Evolutionary conservation across 2,888 invertebrate genomes (phyloP), one percentile per base, ranked within the genome.

Genomic region (Yponomeuta evonymella): DNA sequence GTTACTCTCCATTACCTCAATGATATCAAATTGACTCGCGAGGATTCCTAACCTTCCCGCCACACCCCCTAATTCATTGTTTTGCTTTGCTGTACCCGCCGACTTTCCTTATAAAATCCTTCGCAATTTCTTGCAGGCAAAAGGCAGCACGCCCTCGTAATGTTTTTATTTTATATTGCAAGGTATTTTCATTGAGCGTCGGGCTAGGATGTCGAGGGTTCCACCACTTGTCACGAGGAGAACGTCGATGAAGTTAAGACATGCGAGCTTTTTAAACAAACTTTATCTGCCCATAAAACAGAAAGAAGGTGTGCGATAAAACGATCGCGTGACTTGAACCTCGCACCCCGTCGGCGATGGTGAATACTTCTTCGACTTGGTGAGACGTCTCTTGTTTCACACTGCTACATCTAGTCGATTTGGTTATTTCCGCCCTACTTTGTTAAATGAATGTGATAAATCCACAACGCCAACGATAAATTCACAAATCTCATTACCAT

Each of bases 1-100:
- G 88, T 92, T 91, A 88, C 86, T 91, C 91, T 89, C 92, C 90
- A 92, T 92, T 92, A 91, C 86, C 86, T 86, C 87, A 83, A 71
- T 90, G 88, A 90, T 89, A 86, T 87, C 88, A 85, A 89, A 92
- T 90, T 89, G 90, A 89, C 90, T 89, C 78, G 81, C 79, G 80
- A 86, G 86, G 87, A 86, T 89, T 88, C 83, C 79, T 79, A 30
- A 65, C 65, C 30, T 65, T 78, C 76, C 78, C 75, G 65, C 65
- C 65, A 12, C 65, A 58, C 12, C 51, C 51, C 51, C 51, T 15
- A 15, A 58, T 58, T 58, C 51, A 58, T 58, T 58, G 15, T 58
- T 65, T 30, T 65, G 65, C 29, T 65, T 65, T 65, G 64, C 64
- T 5, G 10, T 23, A 23, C 1, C 30, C 6, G 51, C 51, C 51